Base-by-base conservation (phyloP, 2,888 invertebrate genomes). In the Sicus ferrugineus region DNA sequence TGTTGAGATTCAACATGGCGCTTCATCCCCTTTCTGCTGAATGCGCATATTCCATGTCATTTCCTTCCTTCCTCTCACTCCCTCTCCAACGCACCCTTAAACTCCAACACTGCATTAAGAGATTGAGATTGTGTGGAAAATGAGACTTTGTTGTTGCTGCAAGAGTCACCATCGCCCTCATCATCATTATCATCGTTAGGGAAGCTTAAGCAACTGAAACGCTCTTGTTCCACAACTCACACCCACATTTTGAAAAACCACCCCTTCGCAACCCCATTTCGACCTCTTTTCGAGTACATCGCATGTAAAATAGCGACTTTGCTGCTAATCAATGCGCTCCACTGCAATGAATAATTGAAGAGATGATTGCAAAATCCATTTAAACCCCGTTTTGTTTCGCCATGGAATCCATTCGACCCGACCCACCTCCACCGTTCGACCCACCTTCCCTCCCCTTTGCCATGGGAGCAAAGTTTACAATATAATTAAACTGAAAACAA, bases 1-100 rank as follows among this genome's bases (percentile, higher is more conserved):
- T n/a, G 11, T 21, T 50, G 50, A 5, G 1, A 80, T 80, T 80
- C 80, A 80, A 80, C 73, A 80, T 80, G 80, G 80, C 80, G 77
- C 64, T 21, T 50, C 77, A 70, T 74, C 75, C 76, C 77, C 73
- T 30, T 21, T 66, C 34, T 42, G 38, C n/a, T 6, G 21, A 46
- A 34, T 66, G 66, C 66, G 66, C 66, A 66, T 6, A 38, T 56
- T 54, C 66, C 42, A 58, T 21, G 38, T 11, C 38, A 34, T 11
- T 9, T 9, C 38, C 11, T 9, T 34, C 38, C 70, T 67, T 70
- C 69, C 62, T 64, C 46, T 38, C 46, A 31, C 50, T 14, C 56
- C n/a, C 48, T n/a, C 2, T 16, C n/a, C n/a, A n/a, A n/a, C n/a
- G n/a, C n/a, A n/a, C n/a, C n/a, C n/a, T n/a, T n/a, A n/a, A n/a